A percentile compares a stretch with the other conserved stretches of the same genome.
These are phyloP conservation scores for Buceros bicornis DNA, from an alignment of 2,797 vertebrate genomes.

Conservation along the genomic window DNA sequence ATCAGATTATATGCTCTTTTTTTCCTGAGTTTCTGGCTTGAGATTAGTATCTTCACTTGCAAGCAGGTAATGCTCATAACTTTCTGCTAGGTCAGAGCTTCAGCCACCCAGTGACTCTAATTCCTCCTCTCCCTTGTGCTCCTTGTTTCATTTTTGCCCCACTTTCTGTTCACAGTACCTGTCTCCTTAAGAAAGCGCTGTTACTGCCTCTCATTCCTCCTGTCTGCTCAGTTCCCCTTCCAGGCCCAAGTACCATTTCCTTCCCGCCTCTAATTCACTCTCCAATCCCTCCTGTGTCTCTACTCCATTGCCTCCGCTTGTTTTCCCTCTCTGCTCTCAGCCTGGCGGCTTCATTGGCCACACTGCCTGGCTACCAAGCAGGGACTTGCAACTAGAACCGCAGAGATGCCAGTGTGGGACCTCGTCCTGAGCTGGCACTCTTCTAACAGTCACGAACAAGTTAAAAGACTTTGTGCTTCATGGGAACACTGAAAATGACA, in stretches of 20 bases:
- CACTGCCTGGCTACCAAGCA: not conserved
- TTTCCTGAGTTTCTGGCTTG: not conserved
- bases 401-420: not conserved
- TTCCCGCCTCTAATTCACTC: not conserved
- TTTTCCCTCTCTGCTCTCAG: not conserved
- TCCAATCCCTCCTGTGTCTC: not conserved
- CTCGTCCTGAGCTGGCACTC: not conserved
- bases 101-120: not conserved
- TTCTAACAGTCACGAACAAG: not conserved
- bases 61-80: not conserved
- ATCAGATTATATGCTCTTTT: not conserved
- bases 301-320: not conserved
- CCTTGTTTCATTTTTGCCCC: not conserved
- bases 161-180: not conserved
- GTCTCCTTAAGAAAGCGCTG: not conserved
- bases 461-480: not conserved
- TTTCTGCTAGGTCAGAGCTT: not conserved
- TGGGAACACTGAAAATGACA: not conserved
- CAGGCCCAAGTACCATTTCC: not conserved
- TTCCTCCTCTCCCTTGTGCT: not conserved
- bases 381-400: not conserved
- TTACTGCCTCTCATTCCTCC: not conserved
- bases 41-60: not conserved
- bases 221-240: not conserved
- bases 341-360: accelerated